phyloP scores from a whole-genome alignment of 2,797 vertebrate genomes.

The Pelochelys cantorii region DNA sequence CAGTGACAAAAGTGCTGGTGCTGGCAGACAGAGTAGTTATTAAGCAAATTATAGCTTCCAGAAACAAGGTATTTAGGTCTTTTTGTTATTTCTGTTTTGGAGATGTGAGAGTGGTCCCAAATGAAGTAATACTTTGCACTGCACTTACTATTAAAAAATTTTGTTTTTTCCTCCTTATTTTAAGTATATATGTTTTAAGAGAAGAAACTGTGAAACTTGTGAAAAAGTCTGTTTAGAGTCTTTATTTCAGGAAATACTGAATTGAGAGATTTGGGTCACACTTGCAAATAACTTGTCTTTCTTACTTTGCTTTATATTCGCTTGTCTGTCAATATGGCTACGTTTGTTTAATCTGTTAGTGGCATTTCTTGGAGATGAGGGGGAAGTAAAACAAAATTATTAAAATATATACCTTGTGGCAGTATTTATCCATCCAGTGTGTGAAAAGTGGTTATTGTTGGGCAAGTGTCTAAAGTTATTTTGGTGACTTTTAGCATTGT shows the following conservation, averaged over 20 bases:
- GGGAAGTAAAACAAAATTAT: neutral
- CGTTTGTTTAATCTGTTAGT: neutral
- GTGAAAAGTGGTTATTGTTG: neutral
- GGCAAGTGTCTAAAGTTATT: neutral
- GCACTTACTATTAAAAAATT: neutral
- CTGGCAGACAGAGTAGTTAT: constrained; percentile 97
- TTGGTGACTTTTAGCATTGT: neutral
- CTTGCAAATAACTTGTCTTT: neutral
- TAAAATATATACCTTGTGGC: neutral
- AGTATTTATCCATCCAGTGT: neutral
- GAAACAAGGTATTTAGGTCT: constrained; percentile 91
- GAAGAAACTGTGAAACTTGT: neutral
- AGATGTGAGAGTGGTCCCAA: neutral
- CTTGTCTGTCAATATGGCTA: neutral
- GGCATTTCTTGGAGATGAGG: neutral
- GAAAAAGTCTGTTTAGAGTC: neutral
- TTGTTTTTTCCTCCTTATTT: neutral
- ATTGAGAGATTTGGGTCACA: neutral
- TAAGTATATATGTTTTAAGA: neutral
- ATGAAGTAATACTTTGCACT: constrained; percentile 19
- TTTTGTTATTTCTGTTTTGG: neutral
- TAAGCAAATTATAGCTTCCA: constrained; percentile 97
- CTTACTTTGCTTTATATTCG: neutral
- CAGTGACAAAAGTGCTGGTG: constrained; percentile 97
- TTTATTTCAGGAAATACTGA: neutral